Evolutionary conservation across 2,797 vertebrate species (phyloP).

Genomic region (Cirrhinus mrigala): DNA sequence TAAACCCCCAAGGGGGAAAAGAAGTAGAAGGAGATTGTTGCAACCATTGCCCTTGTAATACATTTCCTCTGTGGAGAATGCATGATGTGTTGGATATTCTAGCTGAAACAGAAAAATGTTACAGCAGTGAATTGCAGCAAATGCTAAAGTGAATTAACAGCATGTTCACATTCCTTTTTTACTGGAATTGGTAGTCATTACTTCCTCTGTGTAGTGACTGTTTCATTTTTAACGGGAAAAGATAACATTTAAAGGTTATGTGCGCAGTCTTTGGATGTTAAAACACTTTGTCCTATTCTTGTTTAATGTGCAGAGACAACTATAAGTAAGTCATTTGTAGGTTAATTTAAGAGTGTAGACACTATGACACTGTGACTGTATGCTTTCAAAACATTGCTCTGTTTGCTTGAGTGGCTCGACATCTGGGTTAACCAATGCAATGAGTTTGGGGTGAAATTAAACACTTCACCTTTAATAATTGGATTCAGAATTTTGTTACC

Average conservation of each 20-base stretch:
- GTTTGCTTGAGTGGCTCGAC: neutral
- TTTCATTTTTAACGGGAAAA: neutral
- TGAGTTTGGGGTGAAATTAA: neutral
- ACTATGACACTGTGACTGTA: neutral
- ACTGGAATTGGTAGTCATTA: neutral
- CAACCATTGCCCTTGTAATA: constrained; percentile 44
- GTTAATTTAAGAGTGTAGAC: neutral
- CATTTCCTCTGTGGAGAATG: constrained; percentile 45
- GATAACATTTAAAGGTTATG: constrained; percentile 9
- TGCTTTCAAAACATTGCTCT: constrained; percentile 1
- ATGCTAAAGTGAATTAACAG: constrained; percentile 17
- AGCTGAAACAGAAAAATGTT: neutral
- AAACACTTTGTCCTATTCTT: neutral
- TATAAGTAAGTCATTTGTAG: neutral
- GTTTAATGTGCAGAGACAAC: constrained; percentile 2
- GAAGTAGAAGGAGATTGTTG: constrained; percentile 60
- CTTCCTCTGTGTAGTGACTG: neutral
- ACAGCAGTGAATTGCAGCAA: neutral
- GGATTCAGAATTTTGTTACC: constrained; percentile 9
- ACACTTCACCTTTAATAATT: neutral
- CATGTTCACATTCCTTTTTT: neutral
- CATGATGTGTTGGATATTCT: constrained; percentile 34
- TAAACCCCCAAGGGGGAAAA: constrained; percentile 67
- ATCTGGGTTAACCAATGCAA: neutral
- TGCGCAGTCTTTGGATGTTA: neutral